Evolutionary conservation across 2,797 vertebrate genomes (phyloP), one percentile per base, ranked within the genome.

Genomic region (Periparus ater): DNA sequence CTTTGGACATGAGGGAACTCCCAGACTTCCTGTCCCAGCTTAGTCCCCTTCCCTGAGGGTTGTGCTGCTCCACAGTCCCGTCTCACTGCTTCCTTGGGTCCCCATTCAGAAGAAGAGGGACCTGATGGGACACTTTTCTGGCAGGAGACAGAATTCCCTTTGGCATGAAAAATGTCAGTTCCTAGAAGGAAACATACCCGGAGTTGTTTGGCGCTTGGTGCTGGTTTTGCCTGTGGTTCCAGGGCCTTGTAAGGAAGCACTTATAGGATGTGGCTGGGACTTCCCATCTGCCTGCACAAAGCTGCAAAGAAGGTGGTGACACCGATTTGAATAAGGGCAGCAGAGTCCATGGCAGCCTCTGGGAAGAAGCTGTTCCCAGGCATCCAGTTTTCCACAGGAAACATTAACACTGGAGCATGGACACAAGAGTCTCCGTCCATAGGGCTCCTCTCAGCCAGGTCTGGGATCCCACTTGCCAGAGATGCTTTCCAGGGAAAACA

Each of bases 231-330:
- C 25, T 3, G 2, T 29, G 44, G 27, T 38, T 63, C 47, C n/a
- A 34, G 25, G 22, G 7, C 20, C 29, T 22, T 34, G n/a, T 9
- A 34, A 38, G n/a, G 6, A 63, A 89, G n/a, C 29, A 6, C 8
- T 77, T 25, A 40, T 0, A 30, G 79, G 79, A 34, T 77, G n/a
- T 34, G 65, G 65, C 44, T 71, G 45, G 22, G 51, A 26, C 32
- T 83, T 45, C 44, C 79, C 72, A 71, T 89, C 57, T 50, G 25
- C 79, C 58, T 83, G 38, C n/a, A 89, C 79, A 58, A 83, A 89
- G 51, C 72, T 89, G 65, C n/a, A 70, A 30, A 71, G n/a, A n/a
- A 71, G 29, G 38, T 21, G 51, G 36, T 38, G 29, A 63, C 3
- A 2, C 1, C 29, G 45, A 29, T 11, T n/a, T 29, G 51, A 77